Conservation (phyloP, 2,888 invertebrate species). For the Cheilosia vernalis region DNA sequence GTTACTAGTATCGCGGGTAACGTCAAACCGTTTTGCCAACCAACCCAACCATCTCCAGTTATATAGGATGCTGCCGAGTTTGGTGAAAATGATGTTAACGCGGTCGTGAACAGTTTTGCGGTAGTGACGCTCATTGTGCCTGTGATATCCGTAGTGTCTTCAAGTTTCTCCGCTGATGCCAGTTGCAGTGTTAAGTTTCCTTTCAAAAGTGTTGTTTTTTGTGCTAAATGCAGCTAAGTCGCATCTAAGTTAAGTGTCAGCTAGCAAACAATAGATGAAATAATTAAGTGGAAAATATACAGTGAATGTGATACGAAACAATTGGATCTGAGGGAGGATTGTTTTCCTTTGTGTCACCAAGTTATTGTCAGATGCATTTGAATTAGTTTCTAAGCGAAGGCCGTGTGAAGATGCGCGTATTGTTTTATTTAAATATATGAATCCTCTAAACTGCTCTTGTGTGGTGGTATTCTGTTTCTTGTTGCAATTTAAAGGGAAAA, state of each 20-base stretch:
- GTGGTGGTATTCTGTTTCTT: constrained; percentile 11
- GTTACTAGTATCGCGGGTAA: constrained; percentile 37
- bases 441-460: constrained; percentile 11
- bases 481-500: background rate
- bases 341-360: background rate
- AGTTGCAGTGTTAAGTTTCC: constrained; percentile 34
- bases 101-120: constrained; percentile 44
- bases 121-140: constrained; percentile 38
- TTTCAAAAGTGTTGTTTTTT: constrained; percentile 25
- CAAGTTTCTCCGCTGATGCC: constrained; percentile 46
- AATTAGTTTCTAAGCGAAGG: constrained; percentile 24
- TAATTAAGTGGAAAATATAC: constrained; percentile 67
- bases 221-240: constrained; percentile 36
- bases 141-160: constrained; percentile 38
- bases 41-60: background rate
- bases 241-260: constrained; percentile 66
- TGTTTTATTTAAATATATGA: background rate
- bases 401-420: constrained; percentile 19
- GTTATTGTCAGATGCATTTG: background rate
- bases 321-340: constrained; percentile 57
- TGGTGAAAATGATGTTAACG: constrained; percentile 50
- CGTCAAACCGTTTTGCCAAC: constrained; percentile 43
- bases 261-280: constrained; percentile 42
- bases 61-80: background rate
- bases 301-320: constrained; percentile 55